Percentiles rank a stretch among this genome's conserved stretches.
Conservation (phyloP, 2,797 vertebrate species). For the Ibycter americanus region DNA sequence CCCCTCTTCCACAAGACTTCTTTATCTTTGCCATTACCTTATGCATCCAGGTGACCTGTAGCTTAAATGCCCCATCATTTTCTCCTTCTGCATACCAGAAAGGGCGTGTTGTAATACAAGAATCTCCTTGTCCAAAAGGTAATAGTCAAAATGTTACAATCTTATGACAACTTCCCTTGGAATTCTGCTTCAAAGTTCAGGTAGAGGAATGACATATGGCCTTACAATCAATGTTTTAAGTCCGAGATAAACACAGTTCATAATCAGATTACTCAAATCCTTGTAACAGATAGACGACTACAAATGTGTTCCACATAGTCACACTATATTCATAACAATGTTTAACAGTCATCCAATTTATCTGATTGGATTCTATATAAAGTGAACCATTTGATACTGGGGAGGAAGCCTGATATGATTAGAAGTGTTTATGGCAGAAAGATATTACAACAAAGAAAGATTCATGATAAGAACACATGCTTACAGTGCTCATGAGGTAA, state of each 20-base stretch:
- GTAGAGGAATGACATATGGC: background rate
- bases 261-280: background rate
- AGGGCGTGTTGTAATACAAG: background rate
- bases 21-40: background rate
- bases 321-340: background rate
- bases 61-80: background rate
- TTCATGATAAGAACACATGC: background rate
- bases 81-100: background rate
- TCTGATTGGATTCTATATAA: background rate
- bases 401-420: background rate
- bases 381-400: background rate
- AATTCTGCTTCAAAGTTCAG: background rate
- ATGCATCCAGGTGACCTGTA: background rate
- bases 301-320: background rate
- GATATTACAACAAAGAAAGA: background rate
- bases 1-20: background rate
- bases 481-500: background rate
- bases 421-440: background rate
- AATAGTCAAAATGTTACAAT: background rate
- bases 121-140: background rate
- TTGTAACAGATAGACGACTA: background rate
- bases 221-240: background rate
- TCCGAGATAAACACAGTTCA: background rate
- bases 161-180: background rate
- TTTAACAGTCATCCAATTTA: background rate